A percentile compares a stretch with the other conserved stretches of the same genome.
Evolutionary conservation across 2,797 vertebrate species (phyloP).

Genomic region (Hoplostethus mediterraneus): DNA sequence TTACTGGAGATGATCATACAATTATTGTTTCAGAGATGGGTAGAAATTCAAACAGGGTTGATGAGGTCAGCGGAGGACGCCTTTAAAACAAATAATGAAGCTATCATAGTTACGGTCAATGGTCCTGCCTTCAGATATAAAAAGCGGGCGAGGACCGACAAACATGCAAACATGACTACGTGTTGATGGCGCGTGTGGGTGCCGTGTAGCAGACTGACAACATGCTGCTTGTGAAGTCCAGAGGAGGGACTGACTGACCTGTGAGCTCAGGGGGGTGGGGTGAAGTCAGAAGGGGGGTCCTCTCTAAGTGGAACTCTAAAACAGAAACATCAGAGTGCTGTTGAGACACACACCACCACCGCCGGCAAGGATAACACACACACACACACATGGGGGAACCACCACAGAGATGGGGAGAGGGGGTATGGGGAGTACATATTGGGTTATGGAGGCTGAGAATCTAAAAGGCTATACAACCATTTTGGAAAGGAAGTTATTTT

Average conservation of each 20-base stretch:
- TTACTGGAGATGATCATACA: no score
- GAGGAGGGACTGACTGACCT: slow-evolving; percentile 97
- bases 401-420: slow-evolving; percentile 44
- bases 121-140: slow-evolving; percentile 53
- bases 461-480: no score
- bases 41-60: background rate
- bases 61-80: slow-evolving; percentile 18
- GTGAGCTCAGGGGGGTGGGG: slow-evolving; percentile 99
- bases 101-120: slow-evolving; percentile 41
- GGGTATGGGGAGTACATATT: slow-evolving; percentile 22
- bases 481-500: slow-evolving; percentile 1
- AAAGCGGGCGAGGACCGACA: slow-evolving; percentile 55
- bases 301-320: slow-evolving; percentile 99
- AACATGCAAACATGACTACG: slow-evolving; percentile 64
- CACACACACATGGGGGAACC: slow-evolving; percentile 17
- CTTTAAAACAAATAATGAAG: slow-evolving; percentile 23
- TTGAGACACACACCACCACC: slow-evolving; percentile 79
- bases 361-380: slow-evolving; percentile 45
- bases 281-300: slow-evolving; percentile 99
- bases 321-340: slow-evolving; percentile 96
- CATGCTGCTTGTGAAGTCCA: slow-evolving; percentile 88
- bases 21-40: no score
- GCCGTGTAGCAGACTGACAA: slow-evolving; percentile 61
- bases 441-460: background rate
- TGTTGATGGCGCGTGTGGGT: slow-evolving; percentile 35